A percentile compares a stretch with the other conserved stretches of the same genome.
Conservation (phyloP, 2,113 vertebrate species). For the Bufo bufo region DNA sequence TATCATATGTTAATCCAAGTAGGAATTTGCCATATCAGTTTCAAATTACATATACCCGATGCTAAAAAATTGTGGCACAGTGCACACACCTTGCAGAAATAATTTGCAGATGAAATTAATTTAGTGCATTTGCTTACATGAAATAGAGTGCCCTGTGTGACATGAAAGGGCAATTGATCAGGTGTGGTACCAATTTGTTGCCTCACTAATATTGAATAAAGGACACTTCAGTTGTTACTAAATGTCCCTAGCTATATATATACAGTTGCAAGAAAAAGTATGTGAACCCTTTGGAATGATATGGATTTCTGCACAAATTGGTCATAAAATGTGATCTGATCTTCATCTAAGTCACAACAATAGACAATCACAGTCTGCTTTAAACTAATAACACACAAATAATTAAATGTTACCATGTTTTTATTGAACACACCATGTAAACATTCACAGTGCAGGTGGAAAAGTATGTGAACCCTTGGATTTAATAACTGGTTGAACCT, state of each 20-base stretch:
- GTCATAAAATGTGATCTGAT: too few species aligned
- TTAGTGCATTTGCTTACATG: neutral
- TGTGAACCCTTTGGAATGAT: too few species aligned
- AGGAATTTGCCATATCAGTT: slow-evolving; percentile 6
- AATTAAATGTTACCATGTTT: too few species aligned
- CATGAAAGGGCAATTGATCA: neutral
- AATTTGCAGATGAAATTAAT: neutral
- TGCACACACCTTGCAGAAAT: slow-evolving; percentile 1
- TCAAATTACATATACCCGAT: neutral
- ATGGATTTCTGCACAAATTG: too few species aligned
- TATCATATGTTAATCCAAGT: slow-evolving; percentile 1
- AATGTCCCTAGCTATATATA: neutral
- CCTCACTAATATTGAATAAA: neutral
- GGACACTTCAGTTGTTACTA: neutral
- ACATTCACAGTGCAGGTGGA: too few species aligned
- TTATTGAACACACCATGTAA: too few species aligned
- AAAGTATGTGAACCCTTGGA: too few species aligned
- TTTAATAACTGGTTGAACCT: too few species aligned
- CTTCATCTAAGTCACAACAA: too few species aligned
- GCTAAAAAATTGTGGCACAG: neutral
- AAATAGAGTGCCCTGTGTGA: neutral
- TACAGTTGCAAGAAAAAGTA: too few species aligned
- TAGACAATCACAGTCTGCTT: too few species aligned
- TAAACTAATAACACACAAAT: too few species aligned
- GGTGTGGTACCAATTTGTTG: neutral